A percentile compares a stretch with the other conserved stretches of the same genome.
Evolutionary conservation across 2,113 vertebrate genomes (phyloP).

Genomic region (Chloropsis hardwickii): DNA sequence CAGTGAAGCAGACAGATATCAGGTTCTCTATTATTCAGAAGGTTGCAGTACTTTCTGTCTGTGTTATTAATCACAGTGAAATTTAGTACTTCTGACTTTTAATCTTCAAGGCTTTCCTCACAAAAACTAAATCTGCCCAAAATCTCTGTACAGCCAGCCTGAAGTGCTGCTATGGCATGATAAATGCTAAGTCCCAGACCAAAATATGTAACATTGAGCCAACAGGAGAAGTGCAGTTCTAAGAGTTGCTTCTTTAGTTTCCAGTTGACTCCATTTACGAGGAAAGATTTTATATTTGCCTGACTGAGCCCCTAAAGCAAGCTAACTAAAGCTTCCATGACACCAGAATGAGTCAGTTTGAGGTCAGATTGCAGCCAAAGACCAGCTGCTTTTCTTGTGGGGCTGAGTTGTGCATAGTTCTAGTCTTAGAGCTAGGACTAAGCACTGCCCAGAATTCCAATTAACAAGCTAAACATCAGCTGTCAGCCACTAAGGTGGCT

Average conservation of each 20-base stretch:
- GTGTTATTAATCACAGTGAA: not conserved
- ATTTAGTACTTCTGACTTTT: not conserved
- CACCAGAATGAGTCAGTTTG: not conserved
- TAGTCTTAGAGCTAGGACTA: not conserved
- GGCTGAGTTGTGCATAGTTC: accelerated
- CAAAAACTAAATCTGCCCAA: not conserved
- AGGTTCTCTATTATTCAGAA: not conserved
- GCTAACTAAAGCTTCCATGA: not conserved
- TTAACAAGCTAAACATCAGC: not conserved
- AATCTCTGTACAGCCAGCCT: not conserved
- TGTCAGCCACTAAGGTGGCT: not conserved
- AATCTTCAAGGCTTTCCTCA: not conserved
- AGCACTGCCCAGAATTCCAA: not conserved
- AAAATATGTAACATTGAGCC: not conserved
- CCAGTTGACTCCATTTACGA: not conserved
- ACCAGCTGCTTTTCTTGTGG: not conserved
- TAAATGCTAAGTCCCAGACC: not conserved
- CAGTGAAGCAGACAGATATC: not conserved
- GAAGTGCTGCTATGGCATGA: not conserved
- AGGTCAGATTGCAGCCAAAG: not conserved
- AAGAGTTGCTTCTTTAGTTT: not conserved
- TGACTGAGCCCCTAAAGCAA: not conserved
- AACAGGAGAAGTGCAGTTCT: accelerated
- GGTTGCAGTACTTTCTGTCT: not conserved
- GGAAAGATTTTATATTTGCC: not conserved